A percentile compares a stretch with the other conserved stretches of the same genome.
Conservation (phyloP, 1,140 invertebrate species). For the Drosophila prosaltans region DNA sequence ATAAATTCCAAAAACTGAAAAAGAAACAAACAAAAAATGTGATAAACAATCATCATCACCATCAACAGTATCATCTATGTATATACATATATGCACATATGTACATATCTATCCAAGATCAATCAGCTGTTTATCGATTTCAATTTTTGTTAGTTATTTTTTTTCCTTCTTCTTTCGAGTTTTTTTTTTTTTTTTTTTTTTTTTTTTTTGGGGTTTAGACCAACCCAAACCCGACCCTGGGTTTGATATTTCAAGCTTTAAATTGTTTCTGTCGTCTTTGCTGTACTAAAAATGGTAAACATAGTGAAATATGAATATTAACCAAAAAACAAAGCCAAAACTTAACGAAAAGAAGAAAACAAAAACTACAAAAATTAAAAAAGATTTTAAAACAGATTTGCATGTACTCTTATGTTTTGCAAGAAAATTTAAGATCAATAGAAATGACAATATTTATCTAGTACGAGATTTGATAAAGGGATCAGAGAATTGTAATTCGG, state of each 20-base stretch:
- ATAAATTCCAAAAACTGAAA: slow-evolving; percentile 46
- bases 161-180: too few relatives aligned
- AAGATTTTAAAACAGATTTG: too few relatives aligned
- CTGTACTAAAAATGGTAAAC: neutral
- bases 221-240: neutral
- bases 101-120: neutral
- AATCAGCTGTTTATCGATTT: slow-evolving; percentile 5
- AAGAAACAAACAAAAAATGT: slow-evolving; percentile 32
- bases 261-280: slow-evolving; percentile 1
- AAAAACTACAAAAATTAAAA: too few relatives aligned
- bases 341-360: neutral
- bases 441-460: too few relatives aligned
- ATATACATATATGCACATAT: too few relatives aligned
- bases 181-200: neutral
- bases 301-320: neutral
- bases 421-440: too few relatives aligned
- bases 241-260: slow-evolving; percentile 5
- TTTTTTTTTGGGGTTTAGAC: neutral
- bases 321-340: neutral
- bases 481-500: too few relatives aligned
- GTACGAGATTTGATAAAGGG: too few relatives aligned
- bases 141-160: too few relatives aligned
- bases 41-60: slow-evolving; percentile 10
- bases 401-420: too few relatives aligned
- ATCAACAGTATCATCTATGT: neutral